Evolutionary conservation across 2,113 vertebrate species (phyloP), one percentile per base, ranked within the genome.

Genomic region (Oenanthe oenanthe): DNA sequence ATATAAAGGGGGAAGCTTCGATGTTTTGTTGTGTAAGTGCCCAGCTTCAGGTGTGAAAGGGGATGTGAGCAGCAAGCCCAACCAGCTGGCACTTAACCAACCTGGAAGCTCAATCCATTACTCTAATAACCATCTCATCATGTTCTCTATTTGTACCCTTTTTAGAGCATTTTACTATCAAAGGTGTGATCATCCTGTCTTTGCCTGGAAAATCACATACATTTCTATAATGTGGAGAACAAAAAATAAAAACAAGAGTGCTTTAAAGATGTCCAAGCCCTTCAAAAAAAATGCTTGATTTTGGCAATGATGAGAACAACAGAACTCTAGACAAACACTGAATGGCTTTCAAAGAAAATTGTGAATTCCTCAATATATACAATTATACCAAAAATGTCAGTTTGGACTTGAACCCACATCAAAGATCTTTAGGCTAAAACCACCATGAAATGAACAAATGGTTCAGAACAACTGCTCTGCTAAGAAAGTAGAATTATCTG

Each of bases 1-100:
- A 66, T 32, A 45, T 1, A 61, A 81, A 73, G 18, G 6, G 9
- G 34, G 18, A 56, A 85, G 10, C 29, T 88, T 77, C 0, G 0
- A 4, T 18, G 20, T 25, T 26, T 13, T 1, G 2, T 10, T 80
- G 50, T 40, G 11, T 34, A 68, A 85, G 51, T 24, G 13, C 7
- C 24, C 67, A 79, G 48, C 36, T 65, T 66, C n/a, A 66, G 19
- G 21, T 72, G 17, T 51, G 51, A 88, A 85, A 93, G 17, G 17
- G 10, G 17, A 22, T 34, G 36, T 57, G 10, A 90, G 15, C 21
- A 88, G 80, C 43, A 75, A 87, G 40, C 36, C 28, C 66, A 32
- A 22, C 18, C 17, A 76, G 12, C 28, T 73, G 67, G 34, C 28
- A 48, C 38, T 60, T 60, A 67, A 42, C 17, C 9, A 8, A 28